Evolutionary conservation across 37 sponge, comb jelly and placozoan species (phyloP).

Genomic region (Spongia lamella): DNA sequence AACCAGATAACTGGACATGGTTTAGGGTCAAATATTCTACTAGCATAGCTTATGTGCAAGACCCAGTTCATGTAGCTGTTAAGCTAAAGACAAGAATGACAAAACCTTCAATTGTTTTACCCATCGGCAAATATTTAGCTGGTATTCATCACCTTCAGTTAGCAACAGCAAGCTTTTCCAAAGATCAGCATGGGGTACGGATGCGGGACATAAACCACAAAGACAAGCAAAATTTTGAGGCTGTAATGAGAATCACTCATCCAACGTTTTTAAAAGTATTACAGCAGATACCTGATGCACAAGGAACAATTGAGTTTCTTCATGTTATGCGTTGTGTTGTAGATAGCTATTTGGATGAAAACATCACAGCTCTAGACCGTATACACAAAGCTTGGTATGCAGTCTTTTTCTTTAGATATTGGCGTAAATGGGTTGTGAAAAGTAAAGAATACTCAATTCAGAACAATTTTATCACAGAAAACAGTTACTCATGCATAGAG

Average conservation of each 20-base stretch:
- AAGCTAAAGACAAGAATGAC: conserved; percentile 17
- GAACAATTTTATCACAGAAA: conserved; percentile 29
- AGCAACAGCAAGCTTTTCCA: background rate
- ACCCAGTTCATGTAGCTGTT: conserved; percentile 36
- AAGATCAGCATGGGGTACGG: conserved; percentile 16
- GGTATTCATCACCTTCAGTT: conserved; percentile 11
- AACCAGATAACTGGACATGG: conserved; percentile 27
- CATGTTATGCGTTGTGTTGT: too few relatives aligned
- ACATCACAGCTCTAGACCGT: background rate
- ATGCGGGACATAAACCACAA: conserved; percentile 8
- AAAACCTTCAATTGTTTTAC: conserved; percentile 19
- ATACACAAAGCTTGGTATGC: conserved; percentile 42
- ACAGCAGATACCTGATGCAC: conserved; percentile 28
- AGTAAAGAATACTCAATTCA: conserved; percentile 10
- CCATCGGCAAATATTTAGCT: conserved; percentile 27
- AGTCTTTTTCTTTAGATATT: conserved; percentile 33
- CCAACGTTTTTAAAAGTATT: background rate
- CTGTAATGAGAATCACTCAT: conserved; percentile 1
- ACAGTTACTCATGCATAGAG: conserved; percentile 39
- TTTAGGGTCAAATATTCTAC: conserved; percentile 23
- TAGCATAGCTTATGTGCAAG: conserved; percentile 27
- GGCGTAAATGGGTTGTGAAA: conserved; percentile 23
- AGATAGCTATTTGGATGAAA: conserved; percentile 36
- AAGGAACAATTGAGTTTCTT: conserved; percentile 6
- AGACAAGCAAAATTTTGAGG: conserved; percentile 34